Conservation (phyloP, 2,797 vertebrate species). For the Enteromius afrohamiltoni region DNA sequence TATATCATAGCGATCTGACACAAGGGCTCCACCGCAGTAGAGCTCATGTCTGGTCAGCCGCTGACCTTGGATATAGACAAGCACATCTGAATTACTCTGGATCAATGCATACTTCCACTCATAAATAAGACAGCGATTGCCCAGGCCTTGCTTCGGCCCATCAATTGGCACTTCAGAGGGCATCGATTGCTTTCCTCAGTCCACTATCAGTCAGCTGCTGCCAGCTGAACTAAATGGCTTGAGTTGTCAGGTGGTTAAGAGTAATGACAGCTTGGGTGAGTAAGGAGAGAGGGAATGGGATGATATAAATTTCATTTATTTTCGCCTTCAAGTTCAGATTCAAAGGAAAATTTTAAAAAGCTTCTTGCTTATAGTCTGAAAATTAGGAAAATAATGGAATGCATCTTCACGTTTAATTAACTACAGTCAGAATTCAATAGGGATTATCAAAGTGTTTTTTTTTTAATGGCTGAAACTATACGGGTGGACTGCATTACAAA, state of each 20-base stretch:
- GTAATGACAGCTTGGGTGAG: conserved; percentile 23
- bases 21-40: neutral
- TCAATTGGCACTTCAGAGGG: conserved; percentile 56
- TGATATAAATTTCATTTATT: conserved; percentile 28
- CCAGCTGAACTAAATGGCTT: conserved; percentile 45
- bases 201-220: conserved; percentile 44
- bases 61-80: conserved; percentile 55
- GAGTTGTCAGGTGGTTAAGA: conserved; percentile 27
- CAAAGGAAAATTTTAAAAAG: neutral
- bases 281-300: neutral
- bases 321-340: neutral
- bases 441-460: neutral
- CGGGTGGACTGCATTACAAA: neutral
- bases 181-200: conserved; percentile 54
- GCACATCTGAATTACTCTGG: conserved; percentile 50
- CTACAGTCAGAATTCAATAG: neutral
- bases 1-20: neutral
- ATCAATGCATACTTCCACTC: conserved; percentile 60
- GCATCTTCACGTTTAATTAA: neutral
- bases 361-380: neutral
- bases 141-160: conserved; percentile 41
- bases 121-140: conserved; percentile 60
- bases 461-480: neutral
- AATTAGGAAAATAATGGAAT: neutral
- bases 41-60: neutral